Base-by-base conservation (phyloP, 2,888 invertebrate genomes). In the Tipula lateralis region DNA sequence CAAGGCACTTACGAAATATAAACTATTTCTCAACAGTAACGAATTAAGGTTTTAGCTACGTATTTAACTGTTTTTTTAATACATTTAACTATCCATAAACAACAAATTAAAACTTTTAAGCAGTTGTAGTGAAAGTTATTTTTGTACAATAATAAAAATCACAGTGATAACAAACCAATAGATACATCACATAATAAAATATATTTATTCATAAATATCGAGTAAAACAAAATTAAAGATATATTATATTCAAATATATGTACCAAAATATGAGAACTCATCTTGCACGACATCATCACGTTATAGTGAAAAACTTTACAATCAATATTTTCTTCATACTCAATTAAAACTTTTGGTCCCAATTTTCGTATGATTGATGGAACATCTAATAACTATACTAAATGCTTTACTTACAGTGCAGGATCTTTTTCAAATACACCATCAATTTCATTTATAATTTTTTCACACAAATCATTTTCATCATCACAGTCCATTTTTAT, bases 371-470 rank as follows among this genome's bases (percentile, higher is more conserved):
- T 34, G 34, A n/a, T n/a, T n/a, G 44, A 44, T 16, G 16, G 16
- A n/a, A 50, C n/a, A 16, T 4, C 7, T 50, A 50, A 16, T 44
- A 44, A 16, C 16, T 12, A 16, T 16, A 50, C 9, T 24, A 24
- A 66, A n/a, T 32, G 2, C 1, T 82, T 29, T 84, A 84, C 95
- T 95, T 92, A 96, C 96, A 96, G 91, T 89, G 94, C 92, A 86
- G 93, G 91, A 90, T 96, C 95, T 91, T 93, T 94, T 87, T 92
- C 92, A 88, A 97, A 92, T 87, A 95, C 93, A 87, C 92, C 93
- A 88, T 95, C 93, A 86, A 97, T 92, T 88, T 96, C 96, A 87
- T 93, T 92, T 86, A 96, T 91, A 88, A 97, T 96, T 92, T 94
- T 95, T 89, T 96, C 95, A 85, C 94, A 95, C 86, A 96, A 92